These are phyloP conservation scores for Physocephala rufipes DNA, from an alignment of 2,888 invertebrate genomes.

Conservation along the genomic window DNA sequence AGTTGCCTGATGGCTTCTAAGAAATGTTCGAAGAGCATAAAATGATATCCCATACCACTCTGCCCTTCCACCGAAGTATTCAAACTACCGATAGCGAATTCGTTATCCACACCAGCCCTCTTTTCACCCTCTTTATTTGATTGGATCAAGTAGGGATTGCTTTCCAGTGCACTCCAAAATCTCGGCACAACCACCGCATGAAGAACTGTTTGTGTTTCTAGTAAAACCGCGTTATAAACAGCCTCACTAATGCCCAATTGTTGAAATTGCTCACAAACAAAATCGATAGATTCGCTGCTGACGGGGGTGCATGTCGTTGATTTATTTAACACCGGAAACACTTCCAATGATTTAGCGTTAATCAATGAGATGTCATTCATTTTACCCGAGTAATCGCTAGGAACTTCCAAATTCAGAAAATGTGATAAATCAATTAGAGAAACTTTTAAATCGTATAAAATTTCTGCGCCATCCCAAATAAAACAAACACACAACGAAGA, in stretches of 20 bases:
- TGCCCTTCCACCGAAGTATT: background rate
- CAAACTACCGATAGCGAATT: too few relatives aligned
- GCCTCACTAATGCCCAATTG: constrained; percentile 18
- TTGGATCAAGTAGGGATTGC: background rate
- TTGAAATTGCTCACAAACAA: background rate
- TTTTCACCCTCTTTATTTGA: too few relatives aligned
- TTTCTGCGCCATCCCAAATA: background rate
- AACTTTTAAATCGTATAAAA: constrained; percentile 1
- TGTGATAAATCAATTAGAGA: background rate
- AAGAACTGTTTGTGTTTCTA: constrained; percentile 17
- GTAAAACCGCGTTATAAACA: constrained; percentile 6
- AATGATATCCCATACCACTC: constrained; percentile 2
- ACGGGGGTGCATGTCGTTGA: constrained; percentile 4
- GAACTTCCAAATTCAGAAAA: background rate
- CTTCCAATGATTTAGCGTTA: constrained; percentile 13
- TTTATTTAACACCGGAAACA: constrained; percentile 20
- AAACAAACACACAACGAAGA: background rate
- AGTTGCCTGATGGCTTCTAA: constrained; percentile 58
- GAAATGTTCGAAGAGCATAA: constrained; percentile 54
- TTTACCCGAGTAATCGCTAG: too few relatives aligned
- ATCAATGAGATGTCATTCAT: constrained; percentile 27
- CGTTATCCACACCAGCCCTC: too few relatives aligned
- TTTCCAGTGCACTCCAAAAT: constrained; percentile 21
- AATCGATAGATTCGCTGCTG: constrained; percentile 9
- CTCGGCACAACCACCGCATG: constrained; percentile 11